These are phyloP conservation scores for Chascanopsetta lugubris DNA, from an alignment of 2,113 vertebrate genomes.

Conservation along the genomic window DNA sequence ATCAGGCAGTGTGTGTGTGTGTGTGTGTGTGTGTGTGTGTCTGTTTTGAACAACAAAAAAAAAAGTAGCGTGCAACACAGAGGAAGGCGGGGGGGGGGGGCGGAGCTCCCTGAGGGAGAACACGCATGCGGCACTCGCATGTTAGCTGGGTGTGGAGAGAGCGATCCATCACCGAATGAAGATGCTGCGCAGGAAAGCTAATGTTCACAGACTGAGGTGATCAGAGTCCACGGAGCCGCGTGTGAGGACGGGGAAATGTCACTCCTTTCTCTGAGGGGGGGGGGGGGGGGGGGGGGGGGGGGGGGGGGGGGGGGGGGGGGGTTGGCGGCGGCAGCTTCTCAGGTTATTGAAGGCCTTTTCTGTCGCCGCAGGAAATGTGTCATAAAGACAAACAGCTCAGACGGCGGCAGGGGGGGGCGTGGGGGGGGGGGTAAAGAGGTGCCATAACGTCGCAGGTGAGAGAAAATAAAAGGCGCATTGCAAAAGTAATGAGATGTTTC, in stretches of 20 bases:
- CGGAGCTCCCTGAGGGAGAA: constrained; percentile 35
- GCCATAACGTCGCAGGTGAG: background rate
- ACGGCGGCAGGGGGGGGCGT: background rate
- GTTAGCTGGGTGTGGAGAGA: constrained; percentile 13
- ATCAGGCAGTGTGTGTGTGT: too few relatives aligned
- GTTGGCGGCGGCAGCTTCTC: too few relatives aligned
- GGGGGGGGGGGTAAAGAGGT: background rate
- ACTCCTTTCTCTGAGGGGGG: constrained; percentile 19
- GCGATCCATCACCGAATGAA: constrained; percentile 43
- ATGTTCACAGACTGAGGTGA: constrained; percentile 42
- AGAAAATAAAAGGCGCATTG: background rate
- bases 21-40: too few relatives aligned
- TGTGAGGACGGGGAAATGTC: constrained; percentile 46
- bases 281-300: too few relatives aligned
- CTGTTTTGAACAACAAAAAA: too few relatives aligned
- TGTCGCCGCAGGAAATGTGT: constrained; percentile 26
- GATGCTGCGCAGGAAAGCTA: constrained; percentile 41
- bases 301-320: too few relatives aligned
- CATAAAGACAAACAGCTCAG: constrained; percentile 1
- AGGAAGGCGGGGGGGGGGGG: constrained; percentile 8
- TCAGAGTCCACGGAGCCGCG: constrained; percentile 31
- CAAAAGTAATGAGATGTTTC: background rate
- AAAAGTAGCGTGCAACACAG: too few relatives aligned
- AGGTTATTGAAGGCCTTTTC: constrained; percentile 23
- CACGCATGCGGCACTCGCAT: constrained; percentile 20